phyloP scores from a whole-genome alignment of 2,888 invertebrate genomes.

The Eristalis intricaria region DNA sequence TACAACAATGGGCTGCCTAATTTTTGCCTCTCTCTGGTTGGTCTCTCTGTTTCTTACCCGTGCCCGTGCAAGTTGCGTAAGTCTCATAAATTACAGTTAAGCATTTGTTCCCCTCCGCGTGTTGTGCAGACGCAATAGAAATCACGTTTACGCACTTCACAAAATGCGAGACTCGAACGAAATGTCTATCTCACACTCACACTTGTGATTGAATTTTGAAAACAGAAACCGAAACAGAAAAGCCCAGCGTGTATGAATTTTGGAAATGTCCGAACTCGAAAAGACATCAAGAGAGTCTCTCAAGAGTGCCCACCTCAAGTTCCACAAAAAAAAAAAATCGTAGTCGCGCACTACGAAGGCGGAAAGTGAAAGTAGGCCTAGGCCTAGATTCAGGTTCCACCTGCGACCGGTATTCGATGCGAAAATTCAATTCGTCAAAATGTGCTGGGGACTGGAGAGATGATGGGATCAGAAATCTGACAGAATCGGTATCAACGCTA shows the following conservation, averaged over 20 bases:
- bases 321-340: not conserved
- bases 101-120: slow-evolving; percentile 22
- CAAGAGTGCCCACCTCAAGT: slow-evolving; percentile 47
- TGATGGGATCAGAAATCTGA: not conserved
- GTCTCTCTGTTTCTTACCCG: not conserved
- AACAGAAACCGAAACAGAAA: not conserved
- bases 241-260: not conserved
- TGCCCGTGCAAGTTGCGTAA: slow-evolving; percentile 38
- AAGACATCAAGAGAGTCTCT: slow-evolving; percentile 4
- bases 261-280: slow-evolving; percentile 27
- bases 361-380: slow-evolving; percentile 74
- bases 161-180: slow-evolving; percentile 8
- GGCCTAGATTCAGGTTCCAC: slow-evolving; percentile 64
- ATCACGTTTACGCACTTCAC: slow-evolving; percentile 63
- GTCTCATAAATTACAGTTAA: slow-evolving; percentile 62
- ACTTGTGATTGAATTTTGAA: slow-evolving; percentile 19
- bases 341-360: not conserved
- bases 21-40: not conserved
- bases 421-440: slow-evolving; percentile 1
- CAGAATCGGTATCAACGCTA: not conserved
- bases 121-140: slow-evolving; percentile 33
- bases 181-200: slow-evolving; percentile 6
- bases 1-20: slow-evolving; percentile 39
- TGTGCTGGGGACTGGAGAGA: not conserved
- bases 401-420: slow-evolving; percentile 15